A percentile compares a stretch with the other conserved stretches of the same genome.
phyloP scores from a whole-genome alignment of 1,140 invertebrate species.

The Zophobas atratus region DNA sequence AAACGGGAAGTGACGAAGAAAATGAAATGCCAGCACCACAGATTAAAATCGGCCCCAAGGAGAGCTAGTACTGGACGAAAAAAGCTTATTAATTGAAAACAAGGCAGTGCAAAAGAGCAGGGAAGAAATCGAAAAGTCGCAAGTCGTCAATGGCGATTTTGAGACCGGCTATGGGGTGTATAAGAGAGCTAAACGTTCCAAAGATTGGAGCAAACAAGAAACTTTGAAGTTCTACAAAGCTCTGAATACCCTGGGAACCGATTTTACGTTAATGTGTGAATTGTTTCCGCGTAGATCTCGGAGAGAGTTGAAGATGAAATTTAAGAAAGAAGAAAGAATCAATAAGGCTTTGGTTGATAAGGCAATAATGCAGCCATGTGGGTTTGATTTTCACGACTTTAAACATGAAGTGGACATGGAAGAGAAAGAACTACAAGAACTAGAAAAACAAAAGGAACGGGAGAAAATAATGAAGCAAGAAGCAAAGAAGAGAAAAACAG shows the following conservation, averaged over 20 bases:
- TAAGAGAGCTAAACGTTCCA: conserved; percentile 74
- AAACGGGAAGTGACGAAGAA: conserved; percentile 69
- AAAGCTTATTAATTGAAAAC: conserved; percentile 87
- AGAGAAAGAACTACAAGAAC: conserved; percentile 61
- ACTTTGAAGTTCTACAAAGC: conserved; percentile 91
- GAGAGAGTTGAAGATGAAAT: conserved; percentile 85
- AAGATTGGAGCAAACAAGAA: conserved; percentile 79
- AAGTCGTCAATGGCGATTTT: conserved; percentile 78
- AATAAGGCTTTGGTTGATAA: conserved; percentile 68
- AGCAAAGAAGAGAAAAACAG: conserved; percentile 23
- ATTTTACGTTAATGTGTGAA: conserved; percentile 89
- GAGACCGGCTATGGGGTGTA: conserved; percentile 76
- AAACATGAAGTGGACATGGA: conserved; percentile 67
- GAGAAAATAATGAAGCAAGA: conserved; percentile 49
- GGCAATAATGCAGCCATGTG: conserved; percentile 68
- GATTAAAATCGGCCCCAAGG: conserved; percentile 91
- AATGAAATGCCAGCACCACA: conserved; percentile 81
- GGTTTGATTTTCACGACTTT: conserved; percentile 69
- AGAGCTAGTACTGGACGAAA: conserved; percentile 88
- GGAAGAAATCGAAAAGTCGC: conserved; percentile 75
- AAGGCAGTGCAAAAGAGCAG: conserved; percentile 76
- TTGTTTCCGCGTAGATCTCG: conserved; percentile 86
- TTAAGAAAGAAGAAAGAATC: conserved; percentile 70
- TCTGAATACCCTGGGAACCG: conserved; percentile 89
- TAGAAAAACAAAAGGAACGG: conserved; percentile 57